Base-by-base conservation (phyloP, 2,888 invertebrate genomes). In the Nephrotoma guestfalica region DNA sequence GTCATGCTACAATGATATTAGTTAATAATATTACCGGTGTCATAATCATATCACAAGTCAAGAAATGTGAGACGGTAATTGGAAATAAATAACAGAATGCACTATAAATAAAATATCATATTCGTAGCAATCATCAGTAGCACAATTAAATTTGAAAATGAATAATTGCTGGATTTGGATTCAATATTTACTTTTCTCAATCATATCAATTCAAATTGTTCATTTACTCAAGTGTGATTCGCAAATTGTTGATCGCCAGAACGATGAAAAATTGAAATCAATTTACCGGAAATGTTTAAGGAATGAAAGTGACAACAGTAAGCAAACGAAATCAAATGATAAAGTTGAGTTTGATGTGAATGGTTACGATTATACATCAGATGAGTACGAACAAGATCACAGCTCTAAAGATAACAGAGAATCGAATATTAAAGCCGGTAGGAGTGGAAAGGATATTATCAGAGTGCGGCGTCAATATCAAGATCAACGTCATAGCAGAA, bases 361-460 rank as follows among this genome's bases (percentile, higher is more conserved):
- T 86, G 90, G 89, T 51, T 90, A 91, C 86, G 91, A 90, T 89
- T 90, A 89, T 87, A 89, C 88, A 40, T 92, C 92, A 89, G 91
- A 92, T 91, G 87, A 47, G 9, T 51, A 87, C 83, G 41, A 86
- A 41, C 87, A 15, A 9, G 30, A 47, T 15, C n/a, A 84, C 6
- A 84, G 41, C 3, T 71, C 11, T 7, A 71, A 71, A 30, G 7
- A 71, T 71, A 30, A 30, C 9, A 30, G 18, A 9, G 87, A 87
- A 86, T 87, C 88, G 86, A 87, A 87, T 41, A 87, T 88, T 87
- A 88, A 86, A 86, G 86, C 87, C 41, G 87, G 88, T 15, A 89
- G 88, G 86, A 89, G 89, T 6, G 88, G 89, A 84, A 87, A 87
- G 41, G 42, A 87, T 15, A 86, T 86, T 13, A 41, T 30, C 11